Conservation (phyloP, 2,888 invertebrate genomes). For the Melanostoma scalare region DNA sequence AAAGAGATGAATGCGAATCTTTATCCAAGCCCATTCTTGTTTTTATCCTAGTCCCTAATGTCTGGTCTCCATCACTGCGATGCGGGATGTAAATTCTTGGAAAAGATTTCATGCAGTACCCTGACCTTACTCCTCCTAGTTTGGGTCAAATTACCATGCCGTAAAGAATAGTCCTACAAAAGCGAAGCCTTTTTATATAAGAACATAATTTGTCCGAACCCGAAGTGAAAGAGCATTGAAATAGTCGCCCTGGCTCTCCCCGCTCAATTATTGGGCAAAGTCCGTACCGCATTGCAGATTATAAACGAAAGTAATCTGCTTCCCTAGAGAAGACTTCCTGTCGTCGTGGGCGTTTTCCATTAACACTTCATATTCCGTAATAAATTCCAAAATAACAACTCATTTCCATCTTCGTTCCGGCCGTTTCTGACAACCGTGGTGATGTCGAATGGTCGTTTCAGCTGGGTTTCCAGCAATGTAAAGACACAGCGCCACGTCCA, state of each 20-base stretch:
- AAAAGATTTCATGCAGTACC: constrained; percentile 14
- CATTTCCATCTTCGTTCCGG: constrained; percentile 66
- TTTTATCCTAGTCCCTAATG: too few relatives aligned
- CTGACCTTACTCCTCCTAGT: not conserved
- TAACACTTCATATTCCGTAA: constrained; percentile 71
- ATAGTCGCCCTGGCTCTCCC: constrained; percentile 1
- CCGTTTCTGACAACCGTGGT: constrained; percentile 17
- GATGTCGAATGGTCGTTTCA: constrained; percentile 1
- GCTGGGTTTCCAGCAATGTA: not conserved
- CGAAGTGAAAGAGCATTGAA: constrained; percentile 8
- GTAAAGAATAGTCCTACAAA: constrained; percentile 9
- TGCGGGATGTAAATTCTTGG: constrained; percentile 6
- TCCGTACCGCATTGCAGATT: constrained; percentile 45
- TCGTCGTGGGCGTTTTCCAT: constrained; percentile 65
- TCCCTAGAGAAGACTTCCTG: constrained; percentile 31
- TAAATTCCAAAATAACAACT: constrained; percentile 69
- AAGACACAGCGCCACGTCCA: constrained; percentile 2
- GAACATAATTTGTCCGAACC: not conserved
- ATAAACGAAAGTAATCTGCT: constrained; percentile 54
- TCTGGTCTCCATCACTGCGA: not conserved
- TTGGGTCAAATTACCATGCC: constrained; percentile 28
- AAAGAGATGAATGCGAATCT: constrained; percentile 22
- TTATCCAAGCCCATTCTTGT: constrained; percentile 5
- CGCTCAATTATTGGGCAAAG: constrained; percentile 7
- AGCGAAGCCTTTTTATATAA: constrained; percentile 8